Evolutionary conservation across 2,888 invertebrate species (phyloP).

Genomic region (Temnothorax rugatulus): DNA sequence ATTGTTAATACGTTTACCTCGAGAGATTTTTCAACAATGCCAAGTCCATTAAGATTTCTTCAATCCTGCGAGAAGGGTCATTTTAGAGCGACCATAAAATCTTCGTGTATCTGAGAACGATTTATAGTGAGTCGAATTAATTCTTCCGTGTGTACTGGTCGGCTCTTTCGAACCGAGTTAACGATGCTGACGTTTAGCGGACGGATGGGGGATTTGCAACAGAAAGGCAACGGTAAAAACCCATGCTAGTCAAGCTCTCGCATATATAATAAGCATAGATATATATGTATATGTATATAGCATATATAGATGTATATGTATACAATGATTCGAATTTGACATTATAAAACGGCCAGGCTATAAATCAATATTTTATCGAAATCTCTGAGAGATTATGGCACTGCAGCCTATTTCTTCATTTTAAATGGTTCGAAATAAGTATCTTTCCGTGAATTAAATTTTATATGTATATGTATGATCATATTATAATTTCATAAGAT

Average conservation of each 20-base stretch:
- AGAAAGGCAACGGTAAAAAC: not conserved
- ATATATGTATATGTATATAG: not conserved
- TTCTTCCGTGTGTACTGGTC: not conserved
- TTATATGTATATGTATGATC: not conserved
- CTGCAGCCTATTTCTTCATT: not conserved
- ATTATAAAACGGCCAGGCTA: not conserved
- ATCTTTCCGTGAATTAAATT: not conserved
- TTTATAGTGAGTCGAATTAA: slow-evolving; percentile 17
- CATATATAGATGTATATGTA: not conserved
- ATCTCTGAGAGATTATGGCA: not conserved
- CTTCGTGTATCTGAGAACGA: slow-evolving; percentile 8
- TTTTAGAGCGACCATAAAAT: slow-evolving; percentile 25
- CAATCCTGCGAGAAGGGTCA: not conserved
- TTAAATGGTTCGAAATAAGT: not conserved
- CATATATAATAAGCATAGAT: not conserved
- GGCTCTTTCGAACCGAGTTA: not conserved
- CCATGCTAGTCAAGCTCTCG: not conserved
- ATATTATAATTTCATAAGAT: not conserved
- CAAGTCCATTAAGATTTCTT: not conserved
- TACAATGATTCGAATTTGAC: not conserved
- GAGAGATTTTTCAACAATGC: not conserved
- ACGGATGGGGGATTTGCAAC: not conserved
- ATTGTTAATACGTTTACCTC: not conserved
- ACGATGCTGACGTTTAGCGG: slow-evolving; percentile 13
- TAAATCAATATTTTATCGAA: not conserved